Evolutionary conservation across 2,797 vertebrate genomes (phyloP).

Genomic region (Miichthys miiuy): DNA sequence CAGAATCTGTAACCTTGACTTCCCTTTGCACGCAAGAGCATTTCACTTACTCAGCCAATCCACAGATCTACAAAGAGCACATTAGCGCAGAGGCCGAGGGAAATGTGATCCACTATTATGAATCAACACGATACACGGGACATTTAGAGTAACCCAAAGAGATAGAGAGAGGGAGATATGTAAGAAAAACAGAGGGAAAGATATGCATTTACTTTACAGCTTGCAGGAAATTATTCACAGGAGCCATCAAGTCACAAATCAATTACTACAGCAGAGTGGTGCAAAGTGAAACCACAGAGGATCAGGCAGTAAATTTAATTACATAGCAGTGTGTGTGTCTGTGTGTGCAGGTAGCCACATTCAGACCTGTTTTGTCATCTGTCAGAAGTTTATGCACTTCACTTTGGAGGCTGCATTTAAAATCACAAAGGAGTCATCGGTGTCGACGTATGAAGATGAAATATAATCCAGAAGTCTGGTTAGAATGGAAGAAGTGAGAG

Average conservation of each 20-base stretch:
- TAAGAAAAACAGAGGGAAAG: slow-evolving; percentile 25
- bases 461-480: not conserved
- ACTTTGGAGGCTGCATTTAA: too few relatives aligned
- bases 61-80: slow-evolving; percentile 27
- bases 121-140: slow-evolving; percentile 35
- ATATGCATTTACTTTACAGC: not conserved
- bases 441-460: not conserved
- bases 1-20: slow-evolving; percentile 48
- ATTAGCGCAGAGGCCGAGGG: slow-evolving; percentile 32
- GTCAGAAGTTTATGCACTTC: not conserved
- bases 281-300: slow-evolving; percentile 6
- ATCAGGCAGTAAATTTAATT: not conserved
- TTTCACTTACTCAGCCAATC: slow-evolving; percentile 36
- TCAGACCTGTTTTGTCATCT: not conserved
- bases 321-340: not conserved
- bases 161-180: slow-evolving; percentile 15
- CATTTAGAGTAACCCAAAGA: slow-evolving; percentile 18
- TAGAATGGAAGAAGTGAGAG: not conserved
- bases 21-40: slow-evolving; percentile 35
- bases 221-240: slow-evolving; percentile 2
- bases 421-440: not conserved
- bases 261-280: slow-evolving; percentile 5
- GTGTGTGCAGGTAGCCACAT: not conserved
- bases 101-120: slow-evolving; percentile 31
- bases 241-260: slow-evolving; percentile 9